These are phyloP conservation scores for Antheraea mylitta DNA, from an alignment of 1,140 invertebrate genomes.

Conservation along the genomic window DNA sequence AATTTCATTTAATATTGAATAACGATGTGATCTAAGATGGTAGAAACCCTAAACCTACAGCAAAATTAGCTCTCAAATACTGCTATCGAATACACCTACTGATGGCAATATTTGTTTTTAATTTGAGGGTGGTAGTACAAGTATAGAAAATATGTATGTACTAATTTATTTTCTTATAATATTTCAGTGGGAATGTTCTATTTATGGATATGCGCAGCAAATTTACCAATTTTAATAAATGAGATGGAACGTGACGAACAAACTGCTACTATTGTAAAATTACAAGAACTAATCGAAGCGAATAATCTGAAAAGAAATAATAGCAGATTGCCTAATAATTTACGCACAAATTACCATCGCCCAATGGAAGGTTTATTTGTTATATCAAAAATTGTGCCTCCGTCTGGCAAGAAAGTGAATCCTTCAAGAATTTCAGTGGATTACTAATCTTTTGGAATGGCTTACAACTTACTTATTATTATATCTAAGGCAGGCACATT, in stretches of 20 bases:
- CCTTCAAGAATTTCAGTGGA: too few species aligned
- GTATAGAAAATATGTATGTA: background rate
- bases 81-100: too few species aligned
- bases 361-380: background rate
- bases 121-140: too few species aligned
- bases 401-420: background rate
- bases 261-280: slow-evolving; percentile 46
- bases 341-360: background rate
- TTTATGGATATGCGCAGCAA: slow-evolving; percentile 63
- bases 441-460: too few species aligned
- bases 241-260: slow-evolving; percentile 63
- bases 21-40: too few species aligned
- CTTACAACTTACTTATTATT: too few species aligned
- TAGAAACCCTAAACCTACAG: too few species aligned
- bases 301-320: slow-evolving; percentile 19
- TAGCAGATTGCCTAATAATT: background rate
- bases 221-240: slow-evolving; percentile 62
- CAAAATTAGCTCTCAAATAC: too few species aligned
- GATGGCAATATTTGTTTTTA: too few species aligned
- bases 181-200: slow-evolving; percentile 70
- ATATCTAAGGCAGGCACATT: too few species aligned
- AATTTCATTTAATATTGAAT: too few species aligned
- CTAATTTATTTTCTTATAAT: background rate
- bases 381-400: background rate
- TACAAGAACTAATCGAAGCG: slow-evolving; percentile 43